These are phyloP conservation scores for Pristiophorus japonicus DNA, from an alignment of 2,113 vertebrate genomes.

Conservation along the genomic window DNA sequence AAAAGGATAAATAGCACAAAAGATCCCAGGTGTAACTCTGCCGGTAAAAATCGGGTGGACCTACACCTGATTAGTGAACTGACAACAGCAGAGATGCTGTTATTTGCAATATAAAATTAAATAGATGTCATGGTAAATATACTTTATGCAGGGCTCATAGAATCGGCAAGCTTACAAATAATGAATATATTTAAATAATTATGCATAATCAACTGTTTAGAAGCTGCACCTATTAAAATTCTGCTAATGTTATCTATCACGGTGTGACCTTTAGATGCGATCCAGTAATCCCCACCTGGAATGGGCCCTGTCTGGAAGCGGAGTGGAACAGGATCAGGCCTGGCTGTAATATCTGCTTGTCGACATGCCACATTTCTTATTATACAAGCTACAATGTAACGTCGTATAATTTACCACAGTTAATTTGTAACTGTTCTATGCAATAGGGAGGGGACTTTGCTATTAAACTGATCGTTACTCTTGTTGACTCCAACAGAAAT, in stretches of 20 bases:
- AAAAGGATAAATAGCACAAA: neutral
- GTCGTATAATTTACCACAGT: no score
- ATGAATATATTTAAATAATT: neutral
- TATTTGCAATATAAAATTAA: neutral
- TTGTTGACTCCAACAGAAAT: neutral
- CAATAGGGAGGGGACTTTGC: neutral
- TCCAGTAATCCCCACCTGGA: no score
- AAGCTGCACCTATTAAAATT: neutral
- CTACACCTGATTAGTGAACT: neutral
- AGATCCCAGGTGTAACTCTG: neutral
- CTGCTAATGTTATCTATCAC: neutral
- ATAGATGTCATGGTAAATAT: neutral
- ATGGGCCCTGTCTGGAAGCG: no score
- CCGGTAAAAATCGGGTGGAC: neutral
- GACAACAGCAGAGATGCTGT: neutral
- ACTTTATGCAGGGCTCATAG: neutral
- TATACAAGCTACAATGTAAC: no score
- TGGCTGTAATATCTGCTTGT: no score
- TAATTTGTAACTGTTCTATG: neutral
- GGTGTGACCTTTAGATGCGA: no score
- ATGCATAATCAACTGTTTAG: neutral
- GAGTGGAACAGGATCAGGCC: no score
- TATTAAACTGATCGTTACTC: neutral
- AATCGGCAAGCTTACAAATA: neutral
- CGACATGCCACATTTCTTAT: no score